phyloP scores from a whole-genome alignment of 2,797 vertebrate species.

The Champsocephalus gunnari region DNA sequence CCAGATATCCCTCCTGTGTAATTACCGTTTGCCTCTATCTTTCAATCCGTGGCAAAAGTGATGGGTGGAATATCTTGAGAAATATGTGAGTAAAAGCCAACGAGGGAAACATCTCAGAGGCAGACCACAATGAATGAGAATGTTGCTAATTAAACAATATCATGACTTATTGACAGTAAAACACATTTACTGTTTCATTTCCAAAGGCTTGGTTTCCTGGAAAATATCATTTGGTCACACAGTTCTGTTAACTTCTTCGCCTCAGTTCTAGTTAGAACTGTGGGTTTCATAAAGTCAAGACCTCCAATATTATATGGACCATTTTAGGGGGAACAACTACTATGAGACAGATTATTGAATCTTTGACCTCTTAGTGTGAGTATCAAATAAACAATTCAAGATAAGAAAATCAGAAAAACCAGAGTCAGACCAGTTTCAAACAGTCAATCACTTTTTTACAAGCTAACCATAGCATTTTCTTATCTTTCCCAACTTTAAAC shows the following conservation, averaged over 20 bases:
- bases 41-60: constrained; percentile 59
- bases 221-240: constrained; percentile 67
- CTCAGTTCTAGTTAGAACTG: constrained; percentile 40
- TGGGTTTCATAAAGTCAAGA: constrained; percentile 48
- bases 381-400: constrained; percentile 28
- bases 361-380: constrained; percentile 22
- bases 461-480: constrained; percentile 23
- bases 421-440: constrained; percentile 6
- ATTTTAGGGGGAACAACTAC: constrained; percentile 37
- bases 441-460: constrained; percentile 16
- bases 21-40: constrained; percentile 67
- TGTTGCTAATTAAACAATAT: constrained; percentile 77
- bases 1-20: constrained; percentile 59
- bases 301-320: constrained; percentile 17
- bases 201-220: constrained; percentile 72
- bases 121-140: constrained; percentile 74
- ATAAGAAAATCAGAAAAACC: constrained; percentile 34
- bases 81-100: constrained; percentile 70
- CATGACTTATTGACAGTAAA: constrained; percentile 77
- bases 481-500: constrained; percentile 25
- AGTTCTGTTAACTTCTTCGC: constrained; percentile 45
- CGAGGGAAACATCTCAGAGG: constrained; percentile 69
- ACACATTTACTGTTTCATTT: constrained; percentile 68
- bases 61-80: constrained; percentile 73
- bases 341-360: constrained; percentile 29